Evolutionary conservation across 2,113 vertebrate species (phyloP), one percentile per base, ranked within the genome.

Genomic region (Chaetorhynchus papuensis): DNA sequence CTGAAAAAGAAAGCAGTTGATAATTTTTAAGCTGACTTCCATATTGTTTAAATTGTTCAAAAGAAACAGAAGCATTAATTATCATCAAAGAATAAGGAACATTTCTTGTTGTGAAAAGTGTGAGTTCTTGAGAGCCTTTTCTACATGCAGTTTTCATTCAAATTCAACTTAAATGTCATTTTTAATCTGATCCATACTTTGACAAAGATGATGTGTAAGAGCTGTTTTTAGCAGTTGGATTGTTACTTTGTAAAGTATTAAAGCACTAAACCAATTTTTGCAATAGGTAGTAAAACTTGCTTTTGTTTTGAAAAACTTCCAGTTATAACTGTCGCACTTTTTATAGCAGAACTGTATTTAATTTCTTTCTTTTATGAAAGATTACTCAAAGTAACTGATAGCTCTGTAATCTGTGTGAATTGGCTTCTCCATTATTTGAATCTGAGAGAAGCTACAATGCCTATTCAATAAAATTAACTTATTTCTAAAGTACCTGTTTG

Each of bases 331-430:
- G 96, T 96, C 53, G 97, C 97, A 97, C 93, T 97, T 98, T 98
- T 98, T 98, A 97, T 97, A 98, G 97, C 96, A 97, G 92, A 97
- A 97, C 83, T 97, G 96, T 97, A 96, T 98, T 97, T 97, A 81
- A 97, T 97, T 97, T 97, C 97, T 98, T 98, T 98, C 97, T 98
- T 98, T 98, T 98, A 97, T 96, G 98, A 97, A 98, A 98, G 97
- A 98, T 93, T 94, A 97, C 89, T 98, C 97, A 41, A 97, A 97
- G 96, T 98, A 97, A 97, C 96, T 96, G 94, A 96, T 97, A 97
- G 96, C 96, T 97, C 97, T 98, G 97, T 98, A 97, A 97, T 95
- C 97, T 49, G 74, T 98, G 97, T 98, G 97, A 97, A 87, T 72
- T 53, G 39, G 96, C 97, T 97, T 98, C 97, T 98, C 97, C 81